A percentile compares a stretch with the other conserved stretches of the same genome.
These are phyloP conservation scores for Pseudomyrmex concolor DNA, from an alignment of 1,140 invertebrate genomes.

Conservation along the genomic window DNA sequence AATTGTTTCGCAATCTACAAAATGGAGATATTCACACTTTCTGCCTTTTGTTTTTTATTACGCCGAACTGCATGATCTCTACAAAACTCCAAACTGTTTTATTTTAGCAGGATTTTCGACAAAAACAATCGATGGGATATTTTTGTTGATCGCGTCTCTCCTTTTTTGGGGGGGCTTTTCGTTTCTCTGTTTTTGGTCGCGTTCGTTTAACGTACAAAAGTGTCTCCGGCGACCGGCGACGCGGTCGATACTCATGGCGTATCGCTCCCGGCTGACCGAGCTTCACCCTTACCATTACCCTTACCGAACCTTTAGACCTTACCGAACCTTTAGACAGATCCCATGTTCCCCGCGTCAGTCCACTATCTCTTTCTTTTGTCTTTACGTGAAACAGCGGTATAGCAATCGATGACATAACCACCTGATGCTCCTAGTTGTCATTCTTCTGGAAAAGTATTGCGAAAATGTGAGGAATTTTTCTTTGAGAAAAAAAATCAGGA, in stretches of 20 bases:
- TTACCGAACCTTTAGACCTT: conserved; percentile 61
- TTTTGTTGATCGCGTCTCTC: conserved; percentile 17
- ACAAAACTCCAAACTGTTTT: too few species aligned
- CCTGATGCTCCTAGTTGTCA: conserved; percentile 21
- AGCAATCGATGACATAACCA: conserved; percentile 5
- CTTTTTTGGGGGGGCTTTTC: background rate
- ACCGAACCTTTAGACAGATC: conserved; percentile 56
- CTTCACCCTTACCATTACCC: conserved; percentile 64
- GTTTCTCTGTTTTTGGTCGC: conserved; percentile 14
- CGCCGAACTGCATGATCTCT: too few species aligned
- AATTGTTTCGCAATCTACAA: background rate
- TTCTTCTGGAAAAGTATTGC: background rate
- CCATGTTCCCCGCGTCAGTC: conserved; percentile 25
- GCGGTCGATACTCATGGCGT: conserved; percentile 81
- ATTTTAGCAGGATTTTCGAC: too few species aligned
- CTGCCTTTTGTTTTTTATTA: too few species aligned
- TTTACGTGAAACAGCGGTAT: background rate
- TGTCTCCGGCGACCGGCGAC: conserved; percentile 74
- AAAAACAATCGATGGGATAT: too few species aligned
- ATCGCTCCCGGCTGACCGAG: conserved; percentile 71
- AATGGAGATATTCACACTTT: too few species aligned
- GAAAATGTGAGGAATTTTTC: background rate
- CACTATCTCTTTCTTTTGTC: background rate
- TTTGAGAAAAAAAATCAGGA: background rate
- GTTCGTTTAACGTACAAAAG: conserved; percentile 73